Evolutionary conservation across 2,888 invertebrate genomes (phyloP), one percentile per base, ranked within the genome.

Genomic region (Platycheirus rosarum): DNA sequence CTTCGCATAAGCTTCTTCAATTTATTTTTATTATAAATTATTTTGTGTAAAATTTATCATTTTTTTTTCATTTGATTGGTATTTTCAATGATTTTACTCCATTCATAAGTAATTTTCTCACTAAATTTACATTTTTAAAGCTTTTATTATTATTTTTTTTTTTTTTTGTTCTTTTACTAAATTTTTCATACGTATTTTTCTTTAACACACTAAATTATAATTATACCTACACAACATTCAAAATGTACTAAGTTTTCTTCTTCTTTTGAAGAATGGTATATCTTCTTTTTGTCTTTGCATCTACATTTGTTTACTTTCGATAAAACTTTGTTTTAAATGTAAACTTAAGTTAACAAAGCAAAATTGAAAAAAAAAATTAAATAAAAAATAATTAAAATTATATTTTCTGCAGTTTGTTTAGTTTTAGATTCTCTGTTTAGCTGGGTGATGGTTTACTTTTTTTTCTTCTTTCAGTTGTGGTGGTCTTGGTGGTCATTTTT

Each of bases 171-270:
- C n/a, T 32, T 37, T 66, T 75, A 57, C 49, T 71, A 66, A 75
- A 35, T 68, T 60, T 51, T 14, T 37, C 26, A 32, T 23, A 23
- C 23, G 23, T 23, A 23, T 60, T 49, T 65, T 37, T 32, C 66
- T 18, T 37, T 37, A 77, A 77, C 68, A 63, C 73, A 84, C 71
- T 73, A 63, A 78, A 84, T 69, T 76, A 73, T 85, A 86, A 80
- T 85, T 77, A 75, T 71, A 79, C 85, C 85, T 84, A 85, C 85
- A 85, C 85, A 76, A 71, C 66, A 70, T 80, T 84, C 82, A 85
- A 78, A 85, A 78, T 78, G 75, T 82, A 66, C 82, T 76, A 77
- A 51, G 53, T 60, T 74, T 65, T 63, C 44, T 70, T 62, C 60
- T 78, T 74, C 74, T 70, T 40, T 37, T 63, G 40, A 79, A 79